Percentiles rank a stretch among this genome's conserved stretches.
phyloP scores from a whole-genome alignment of 2,888 invertebrate genomes.

The Copidosoma aretas region DNA sequence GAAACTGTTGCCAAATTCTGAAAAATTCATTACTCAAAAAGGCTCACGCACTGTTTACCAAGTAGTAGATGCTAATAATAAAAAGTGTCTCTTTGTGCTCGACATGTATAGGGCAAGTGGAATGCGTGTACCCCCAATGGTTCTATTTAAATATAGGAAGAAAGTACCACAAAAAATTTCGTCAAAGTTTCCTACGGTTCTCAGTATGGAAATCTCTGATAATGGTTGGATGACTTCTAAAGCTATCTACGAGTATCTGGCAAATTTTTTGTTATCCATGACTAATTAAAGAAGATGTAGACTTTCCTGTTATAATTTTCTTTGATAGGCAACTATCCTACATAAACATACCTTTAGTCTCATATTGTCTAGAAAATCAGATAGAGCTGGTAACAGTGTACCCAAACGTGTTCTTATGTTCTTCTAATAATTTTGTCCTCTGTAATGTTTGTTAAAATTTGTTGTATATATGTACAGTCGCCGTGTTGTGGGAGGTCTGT shows the following conservation, averaged over 20 bases:
- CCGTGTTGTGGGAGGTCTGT: too few relatives aligned
- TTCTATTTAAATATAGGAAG: conserved; percentile 6
- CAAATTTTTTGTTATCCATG: conserved; percentile 9
- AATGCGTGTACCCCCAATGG: conserved; percentile 9
- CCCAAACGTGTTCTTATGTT: too few relatives aligned
- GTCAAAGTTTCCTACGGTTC: background rate
- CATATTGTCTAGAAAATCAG: too few relatives aligned
- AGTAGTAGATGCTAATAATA: too few relatives aligned
- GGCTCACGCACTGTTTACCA: background rate
- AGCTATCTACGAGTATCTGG: background rate
- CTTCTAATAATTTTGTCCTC: too few relatives aligned
- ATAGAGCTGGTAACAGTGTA: too few relatives aligned
- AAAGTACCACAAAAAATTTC: background rate
- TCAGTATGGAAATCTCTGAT: conserved; percentile 10
- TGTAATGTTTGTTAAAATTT: too few relatives aligned
- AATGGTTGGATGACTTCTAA: conserved; percentile 15
- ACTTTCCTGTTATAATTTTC: too few relatives aligned
- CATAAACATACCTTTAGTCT: too few relatives aligned
- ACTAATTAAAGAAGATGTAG: too few relatives aligned
- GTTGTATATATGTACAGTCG: too few relatives aligned
- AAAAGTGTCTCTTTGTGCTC: conserved; percentile 11
- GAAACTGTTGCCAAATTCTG: conserved; percentile 39
- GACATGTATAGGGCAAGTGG: conserved; percentile 18
- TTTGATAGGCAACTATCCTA: too few relatives aligned
- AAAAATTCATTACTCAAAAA: conserved; percentile 38